Base-by-base conservation (phyloP, 2,113 vertebrate genomes). In the Leuciscus idus region DNA sequence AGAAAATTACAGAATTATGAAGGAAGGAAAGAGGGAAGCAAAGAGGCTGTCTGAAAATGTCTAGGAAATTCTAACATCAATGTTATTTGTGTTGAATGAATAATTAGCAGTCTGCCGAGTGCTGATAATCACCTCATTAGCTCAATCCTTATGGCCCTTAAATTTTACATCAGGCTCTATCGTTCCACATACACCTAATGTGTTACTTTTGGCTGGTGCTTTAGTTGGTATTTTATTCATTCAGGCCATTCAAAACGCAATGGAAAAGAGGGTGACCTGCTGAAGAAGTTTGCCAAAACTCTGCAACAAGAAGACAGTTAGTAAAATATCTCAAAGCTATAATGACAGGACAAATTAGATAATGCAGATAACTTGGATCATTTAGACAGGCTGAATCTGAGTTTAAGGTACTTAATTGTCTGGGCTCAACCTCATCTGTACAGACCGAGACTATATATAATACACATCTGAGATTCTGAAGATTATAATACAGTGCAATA, bases 181-280 rank as follows among this genome's bases (percentile, higher is more conserved):
- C 36, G 12, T 28, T 50, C 17, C 33, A 64, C 74, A 59, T 26
- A 85, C 75, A 73, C 6, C n/a, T 43, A n/a, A 59, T 81, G 59
- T 74, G 64, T 81, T 64, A 48, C 85, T 76, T 64, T 84, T 86
- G 85, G 81, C 76, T 61, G 13, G 39, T 61, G 46, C 23, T 36
- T 33, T 64, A 33, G 33, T 55, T 75, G 19, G 43, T 43, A 4
- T 88, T 52, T 50, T 80, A 55, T 84, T 75, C 81, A 84, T 72
- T 85, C 43, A 68, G 39, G 74, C 64, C 36, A 59, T 83, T 23
- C 26, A 61, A 78, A 36, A 59, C n/a, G 55, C 79, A 70, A 75
- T 26, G 52, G 62, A 30, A 74, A 55, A 70, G 12, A 43, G 39
- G 21, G 12, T 43, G 10, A 36, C 52, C 52, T 13, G 10, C 52